Evolutionary conservation across 2,113 vertebrate species (phyloP), one percentile per base, ranked within the genome.

Genomic region (Myotis yumanensis): DNA sequence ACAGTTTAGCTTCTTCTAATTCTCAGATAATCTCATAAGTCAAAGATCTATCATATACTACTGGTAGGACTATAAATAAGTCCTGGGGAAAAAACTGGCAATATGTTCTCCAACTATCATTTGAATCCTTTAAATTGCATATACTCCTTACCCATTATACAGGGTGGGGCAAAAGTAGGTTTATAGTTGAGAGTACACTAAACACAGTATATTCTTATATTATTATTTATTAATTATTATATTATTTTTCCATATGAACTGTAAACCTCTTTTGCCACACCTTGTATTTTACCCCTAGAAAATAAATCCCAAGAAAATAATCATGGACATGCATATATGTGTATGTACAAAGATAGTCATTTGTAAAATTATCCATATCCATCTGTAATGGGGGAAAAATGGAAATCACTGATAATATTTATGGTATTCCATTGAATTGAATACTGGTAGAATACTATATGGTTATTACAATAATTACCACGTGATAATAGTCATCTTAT

Each of bases 301-400:
- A 93, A 77, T 28, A 92, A 93, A 76, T 52, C 23, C 32, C 77
- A 51, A 51, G 32, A 86, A 59, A 59, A 93, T 52, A 88, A 81
- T 35, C 35, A 79, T n/a, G 30, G 7, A 76, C 54, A 5, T 75
- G 28, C 1, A 48, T 3, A 91, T 4, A 62, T 54, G 77, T 7
- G 3, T 32, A 79, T 62, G 12, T 40, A 91, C 2, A 89, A 72
- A 22, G 18, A 83, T 69, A 89, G 43, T 71, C 46, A 86, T 32
- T 80, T 93, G 7, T 75, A 71, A 76, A 89, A 43, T 83, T 83
- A 94, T 25, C 77, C 62, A 81, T 75, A 95, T 95, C 54, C 82
- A 95, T 62, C 46, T 48, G 0, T 48, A 69, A n/a, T 62, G 73
- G 37, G 18, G 76, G 92, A 83, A 71, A 82, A 93, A 87, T 30